phyloP scores from a whole-genome alignment of 2,888 invertebrate species.

The Erebia epiphron region DNA sequence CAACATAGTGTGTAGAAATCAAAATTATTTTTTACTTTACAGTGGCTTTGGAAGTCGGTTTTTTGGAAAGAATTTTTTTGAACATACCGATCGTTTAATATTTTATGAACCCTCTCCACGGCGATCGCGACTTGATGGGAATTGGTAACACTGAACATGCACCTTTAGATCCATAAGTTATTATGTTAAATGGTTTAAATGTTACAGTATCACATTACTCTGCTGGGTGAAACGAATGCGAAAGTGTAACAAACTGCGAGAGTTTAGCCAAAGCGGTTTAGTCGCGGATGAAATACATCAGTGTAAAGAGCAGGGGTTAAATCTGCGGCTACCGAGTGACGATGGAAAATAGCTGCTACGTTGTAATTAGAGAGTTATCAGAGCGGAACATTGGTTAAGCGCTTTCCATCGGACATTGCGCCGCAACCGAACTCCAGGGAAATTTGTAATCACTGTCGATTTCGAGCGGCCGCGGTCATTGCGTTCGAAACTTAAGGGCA shows the following conservation, averaged over 20 bases:
- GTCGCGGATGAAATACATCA: constrained; percentile 69
- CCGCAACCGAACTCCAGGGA: constrained; percentile 76
- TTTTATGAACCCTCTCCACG: background rate
- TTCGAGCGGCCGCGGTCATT: constrained; percentile 72
- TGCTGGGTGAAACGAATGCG: constrained; percentile 46
- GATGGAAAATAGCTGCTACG: constrained; percentile 73
- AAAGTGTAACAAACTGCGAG: constrained; percentile 73
- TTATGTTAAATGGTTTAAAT: background rate
- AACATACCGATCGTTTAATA: background rate
- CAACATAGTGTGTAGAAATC: too few species aligned
- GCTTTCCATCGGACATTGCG: constrained; percentile 82
- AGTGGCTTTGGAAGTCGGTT: too few species aligned
- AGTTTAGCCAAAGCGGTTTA: constrained; percentile 51
- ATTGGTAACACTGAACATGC: background rate
- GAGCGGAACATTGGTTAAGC: constrained; percentile 82
- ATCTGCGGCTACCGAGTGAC: constrained; percentile 67
- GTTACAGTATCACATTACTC: background rate
- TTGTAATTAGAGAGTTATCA: constrained; percentile 81
- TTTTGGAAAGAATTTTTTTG: too few species aligned
- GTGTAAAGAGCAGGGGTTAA: constrained; percentile 77
- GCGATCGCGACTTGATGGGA: background rate
- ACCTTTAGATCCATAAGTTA: background rate
- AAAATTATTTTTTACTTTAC: too few species aligned
- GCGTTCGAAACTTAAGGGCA: constrained; percentile 64
- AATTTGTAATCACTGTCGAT: constrained; percentile 83